A percentile compares a stretch with the other conserved stretches of the same genome.
Conservation (phyloP, 2,113 vertebrate species). For the Gnathochromis pfefferi region DNA sequence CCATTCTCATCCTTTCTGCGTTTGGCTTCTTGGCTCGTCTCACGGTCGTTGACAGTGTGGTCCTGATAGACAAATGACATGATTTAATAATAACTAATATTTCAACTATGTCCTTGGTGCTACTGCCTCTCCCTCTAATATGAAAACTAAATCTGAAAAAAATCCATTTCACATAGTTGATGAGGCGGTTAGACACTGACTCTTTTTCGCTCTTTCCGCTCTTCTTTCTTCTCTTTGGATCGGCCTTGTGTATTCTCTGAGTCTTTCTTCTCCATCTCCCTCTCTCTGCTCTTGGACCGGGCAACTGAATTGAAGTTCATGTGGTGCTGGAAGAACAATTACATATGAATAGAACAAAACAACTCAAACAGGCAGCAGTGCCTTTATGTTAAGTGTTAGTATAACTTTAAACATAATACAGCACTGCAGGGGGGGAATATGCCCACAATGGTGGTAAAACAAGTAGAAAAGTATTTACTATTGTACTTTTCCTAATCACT, state of each 20-base stretch:
- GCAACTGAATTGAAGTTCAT: conserved; percentile 64
- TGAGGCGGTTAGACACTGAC: conserved; percentile 29
- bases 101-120: neutral
- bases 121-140: neutral
- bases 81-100: neutral
- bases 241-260: conserved; percentile 51
- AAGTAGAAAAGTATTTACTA: neutral
- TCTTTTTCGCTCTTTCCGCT: conserved; percentile 66
- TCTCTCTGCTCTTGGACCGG: conserved; percentile 71
- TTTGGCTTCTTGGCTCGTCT: conserved; percentile 82
- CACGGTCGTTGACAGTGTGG: conserved; percentile 79
- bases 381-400: neutral
- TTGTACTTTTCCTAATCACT: neutral
- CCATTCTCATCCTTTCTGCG: conserved; percentile 91
- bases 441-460: neutral
- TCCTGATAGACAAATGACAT: conserved; percentile 66
- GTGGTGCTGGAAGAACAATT: conserved; percentile 54
- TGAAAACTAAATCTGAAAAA: neutral
- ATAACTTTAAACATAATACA: neutral
- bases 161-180: neutral
- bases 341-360: conserved; percentile 18
- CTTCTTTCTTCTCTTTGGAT: conserved; percentile 70
- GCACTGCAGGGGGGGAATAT: neutral
- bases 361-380: neutral
- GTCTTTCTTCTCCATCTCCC: conserved; percentile 68